Conservation (phyloP, 2,113 vertebrate species). For the Gymnogyps californianus region DNA sequence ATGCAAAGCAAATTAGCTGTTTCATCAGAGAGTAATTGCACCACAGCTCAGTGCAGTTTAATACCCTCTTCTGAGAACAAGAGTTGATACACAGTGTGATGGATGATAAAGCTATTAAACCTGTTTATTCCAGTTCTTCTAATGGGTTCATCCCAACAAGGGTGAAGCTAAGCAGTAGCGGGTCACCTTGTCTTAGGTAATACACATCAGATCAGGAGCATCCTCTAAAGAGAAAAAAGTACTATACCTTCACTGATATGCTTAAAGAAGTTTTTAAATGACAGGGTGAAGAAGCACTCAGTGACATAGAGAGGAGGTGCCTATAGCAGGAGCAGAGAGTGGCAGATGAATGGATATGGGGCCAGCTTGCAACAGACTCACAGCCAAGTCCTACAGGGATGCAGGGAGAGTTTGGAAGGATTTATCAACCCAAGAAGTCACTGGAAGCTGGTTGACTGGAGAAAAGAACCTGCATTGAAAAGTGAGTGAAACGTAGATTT, state of each 20-base stretch:
- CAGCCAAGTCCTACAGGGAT: background rate
- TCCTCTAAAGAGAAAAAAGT: background rate
- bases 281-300: background rate
- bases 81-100: background rate
- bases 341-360: background rate
- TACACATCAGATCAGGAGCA: background rate
- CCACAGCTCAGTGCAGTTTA: background rate
- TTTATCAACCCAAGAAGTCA: background rate
- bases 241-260: background rate
- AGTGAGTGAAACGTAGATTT: background rate
- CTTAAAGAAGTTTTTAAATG: background rate
- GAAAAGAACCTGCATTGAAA: background rate
- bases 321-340: background rate
- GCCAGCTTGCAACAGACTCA: background rate
- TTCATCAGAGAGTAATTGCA: constrained; percentile 29
- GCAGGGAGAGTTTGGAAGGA: background rate
- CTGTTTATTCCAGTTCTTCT: background rate
- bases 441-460: background rate
- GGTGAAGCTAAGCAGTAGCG: background rate
- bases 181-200: background rate
- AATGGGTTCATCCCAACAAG: background rate
- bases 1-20: constrained; percentile 10
- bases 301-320: background rate
- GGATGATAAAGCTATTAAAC: background rate
- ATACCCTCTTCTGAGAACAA: background rate